Evolutionary conservation across 2,888 invertebrate genomes (phyloP).

Genomic region (Nomada ferruginata): DNA sequence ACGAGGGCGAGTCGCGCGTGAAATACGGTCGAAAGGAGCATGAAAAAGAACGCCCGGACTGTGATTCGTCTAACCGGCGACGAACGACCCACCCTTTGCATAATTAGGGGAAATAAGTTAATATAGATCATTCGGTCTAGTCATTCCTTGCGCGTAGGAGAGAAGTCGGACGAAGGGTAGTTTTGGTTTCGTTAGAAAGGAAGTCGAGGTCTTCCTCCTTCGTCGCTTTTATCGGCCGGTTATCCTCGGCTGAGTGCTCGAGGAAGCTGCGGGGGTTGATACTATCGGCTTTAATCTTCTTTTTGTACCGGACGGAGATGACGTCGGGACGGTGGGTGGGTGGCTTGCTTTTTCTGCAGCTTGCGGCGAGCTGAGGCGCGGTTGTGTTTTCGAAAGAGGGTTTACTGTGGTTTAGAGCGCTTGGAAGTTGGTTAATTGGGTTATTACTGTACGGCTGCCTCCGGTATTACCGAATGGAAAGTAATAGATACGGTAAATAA

Average conservation of each 20-base stretch:
- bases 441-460: no score
- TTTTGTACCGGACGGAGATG: not conserved
- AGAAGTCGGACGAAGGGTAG: not conserved
- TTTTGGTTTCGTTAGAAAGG: no score
- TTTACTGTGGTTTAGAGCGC: no score
- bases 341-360: not conserved
- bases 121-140: conserved; percentile 14
- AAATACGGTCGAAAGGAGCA: conserved; percentile 54
- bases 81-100: conserved; percentile 33
- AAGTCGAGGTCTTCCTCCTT: not conserved
- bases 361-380: no score
- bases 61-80: not conserved
- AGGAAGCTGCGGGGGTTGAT: not conserved
- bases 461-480: no score
- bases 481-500: no score
- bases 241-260: not conserved
- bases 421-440: no score
- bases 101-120: conserved; percentile 35
- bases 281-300: conserved; percentile 5
- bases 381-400: no score
- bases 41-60: conserved; percentile 30
- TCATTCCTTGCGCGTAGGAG: not conserved
- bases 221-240: no score
- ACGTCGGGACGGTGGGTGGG: no score
- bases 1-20: conserved; percentile 37